Evolutionary conservation across 1,140 invertebrate genomes (phyloP).

Genomic region (Penaeus indicus): DNA sequence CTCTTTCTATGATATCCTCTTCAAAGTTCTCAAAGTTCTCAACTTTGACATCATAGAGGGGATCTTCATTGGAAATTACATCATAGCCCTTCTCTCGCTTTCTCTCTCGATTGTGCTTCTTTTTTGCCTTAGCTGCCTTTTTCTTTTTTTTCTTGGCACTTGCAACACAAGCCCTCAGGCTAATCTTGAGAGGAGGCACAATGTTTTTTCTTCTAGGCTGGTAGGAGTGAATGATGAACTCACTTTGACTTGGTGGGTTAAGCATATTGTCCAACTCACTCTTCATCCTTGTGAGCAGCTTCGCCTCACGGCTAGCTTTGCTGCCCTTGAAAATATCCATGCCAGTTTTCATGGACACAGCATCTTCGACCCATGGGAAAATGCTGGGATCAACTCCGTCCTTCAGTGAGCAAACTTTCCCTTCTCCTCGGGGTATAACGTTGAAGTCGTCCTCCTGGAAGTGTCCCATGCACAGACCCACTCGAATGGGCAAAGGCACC

Average conservation of each 20-base stretch:
- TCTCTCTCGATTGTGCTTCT: neutral
- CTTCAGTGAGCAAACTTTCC: constrained; percentile 2
- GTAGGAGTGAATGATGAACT: too few relatives aligned
- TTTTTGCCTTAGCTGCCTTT: constrained; percentile 1
- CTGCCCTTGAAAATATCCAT: constrained; percentile 4
- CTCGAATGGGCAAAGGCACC: neutral
- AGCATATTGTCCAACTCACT: constrained; percentile 12
- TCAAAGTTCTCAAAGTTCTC: constrained; percentile 32
- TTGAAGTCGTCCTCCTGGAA: constrained; percentile 1
- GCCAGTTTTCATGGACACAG: neutral
- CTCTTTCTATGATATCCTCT: constrained; percentile 5
- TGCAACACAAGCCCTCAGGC: neutral
- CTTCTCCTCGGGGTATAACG: constrained; percentile 1
- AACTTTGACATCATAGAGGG: constrained; percentile 21
- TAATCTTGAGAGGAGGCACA: too few relatives aligned
- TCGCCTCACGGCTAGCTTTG: constrained; percentile 26
- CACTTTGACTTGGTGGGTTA: neutral
- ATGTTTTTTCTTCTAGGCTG: too few relatives aligned
- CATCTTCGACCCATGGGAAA: neutral
- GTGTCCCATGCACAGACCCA: constrained; percentile 18
- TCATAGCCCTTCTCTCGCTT: neutral
- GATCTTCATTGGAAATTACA: constrained; percentile 8
- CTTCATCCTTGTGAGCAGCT: constrained; percentile 10
- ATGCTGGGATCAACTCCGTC: constrained; percentile 16
- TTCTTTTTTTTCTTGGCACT: neutral